Conservation (phyloP, 2,888 invertebrate genomes). For the Hartigia nigra region DNA sequence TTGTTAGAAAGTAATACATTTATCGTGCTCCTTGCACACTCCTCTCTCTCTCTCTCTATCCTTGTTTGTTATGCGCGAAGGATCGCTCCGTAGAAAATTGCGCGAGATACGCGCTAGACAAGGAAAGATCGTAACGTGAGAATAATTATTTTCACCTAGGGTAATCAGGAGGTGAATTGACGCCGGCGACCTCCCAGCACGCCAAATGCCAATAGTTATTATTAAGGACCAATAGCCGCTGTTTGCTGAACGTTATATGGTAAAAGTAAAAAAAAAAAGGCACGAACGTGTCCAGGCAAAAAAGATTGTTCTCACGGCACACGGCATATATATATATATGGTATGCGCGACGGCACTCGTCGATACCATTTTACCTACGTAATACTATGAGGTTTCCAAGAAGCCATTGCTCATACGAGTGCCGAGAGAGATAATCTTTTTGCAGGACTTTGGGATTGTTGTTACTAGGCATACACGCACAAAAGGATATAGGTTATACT, state of each 20-base stretch:
- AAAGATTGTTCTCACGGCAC: conserved; percentile 10
- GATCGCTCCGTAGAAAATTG: not conserved
- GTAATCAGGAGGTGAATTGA: not conserved
- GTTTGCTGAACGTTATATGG: conserved; percentile 3
- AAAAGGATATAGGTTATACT: conserved; percentile 28
- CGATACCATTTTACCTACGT: not conserved
- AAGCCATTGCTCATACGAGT: not conserved
- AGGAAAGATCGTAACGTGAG: not conserved
- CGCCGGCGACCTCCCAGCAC: conserved; percentile 4
- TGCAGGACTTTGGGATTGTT: conserved; percentile 11
- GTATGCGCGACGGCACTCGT: not conserved
- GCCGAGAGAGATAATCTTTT: not conserved
- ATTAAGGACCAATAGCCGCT: not conserved
- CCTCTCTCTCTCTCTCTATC: too few species aligned
- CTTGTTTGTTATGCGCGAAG: not conserved
- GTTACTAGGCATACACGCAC: conserved; percentile 27
- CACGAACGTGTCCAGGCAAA: not conserved
- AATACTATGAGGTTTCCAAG: not conserved
- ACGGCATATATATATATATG: not conserved
- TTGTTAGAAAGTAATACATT: not conserved
- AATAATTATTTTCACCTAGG: conserved; percentile 49
- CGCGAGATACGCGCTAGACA: not conserved
- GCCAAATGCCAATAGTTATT: conserved; percentile 1
- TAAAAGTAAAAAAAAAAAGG: conserved; percentile 2
- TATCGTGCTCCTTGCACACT: too few species aligned